Base-by-base conservation (phyloP, 1,140 invertebrate genomes). In the Portunus trituberculatus region DNA sequence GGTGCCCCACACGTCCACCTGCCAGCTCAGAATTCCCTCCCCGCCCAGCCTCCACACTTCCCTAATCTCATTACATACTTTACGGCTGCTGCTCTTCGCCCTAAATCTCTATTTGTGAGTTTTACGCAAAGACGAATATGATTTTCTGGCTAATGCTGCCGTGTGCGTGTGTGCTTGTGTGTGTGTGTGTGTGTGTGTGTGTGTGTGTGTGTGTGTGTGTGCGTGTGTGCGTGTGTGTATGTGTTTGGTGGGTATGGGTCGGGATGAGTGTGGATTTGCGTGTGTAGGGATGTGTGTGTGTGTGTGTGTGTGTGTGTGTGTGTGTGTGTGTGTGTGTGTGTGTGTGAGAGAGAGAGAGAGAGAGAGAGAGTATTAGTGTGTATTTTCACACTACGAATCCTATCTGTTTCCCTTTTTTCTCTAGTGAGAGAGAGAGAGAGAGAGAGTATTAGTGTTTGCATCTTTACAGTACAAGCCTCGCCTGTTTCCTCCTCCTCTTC, bases 31-130 rank as follows among this genome's bases (percentile, higher is more conserved):
- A 12, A 76, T 76, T 76, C 67, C 67, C 20, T 12, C 16, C 67
- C 4, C 0, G 67, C 67, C 25, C 8, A 2, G 10, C 20, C 67
- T n/a, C 67, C 67, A n/a, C 67, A 76, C 10, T 76, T 76, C 67
- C 20, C 20, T n/a, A 76, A 76, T 76, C n/a, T n/a, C 67, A 76
- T 76, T n/a, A 76, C 25, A 76, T n/a, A 76, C 67, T 76, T 76
- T 76, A 76, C 67, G 25, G 20, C 67, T 20, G 67, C 67, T 76
- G 16, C 7, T 76, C 67, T n/a, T 76, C 67, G 20, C 20, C 67
- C 67, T 76, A 76, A 76, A 76, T 76, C n/a, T 76, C 67, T 76
- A 76, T 76, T 76, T 76, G 67, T 76, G 25, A 76, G 67, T 76
- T 76, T 76, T 76, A 76, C 67, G 67, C 6, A 76, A 76, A 76